Base-by-base conservation (phyloP, 1,140 invertebrate species). In the Pogonus chalceus region DNA sequence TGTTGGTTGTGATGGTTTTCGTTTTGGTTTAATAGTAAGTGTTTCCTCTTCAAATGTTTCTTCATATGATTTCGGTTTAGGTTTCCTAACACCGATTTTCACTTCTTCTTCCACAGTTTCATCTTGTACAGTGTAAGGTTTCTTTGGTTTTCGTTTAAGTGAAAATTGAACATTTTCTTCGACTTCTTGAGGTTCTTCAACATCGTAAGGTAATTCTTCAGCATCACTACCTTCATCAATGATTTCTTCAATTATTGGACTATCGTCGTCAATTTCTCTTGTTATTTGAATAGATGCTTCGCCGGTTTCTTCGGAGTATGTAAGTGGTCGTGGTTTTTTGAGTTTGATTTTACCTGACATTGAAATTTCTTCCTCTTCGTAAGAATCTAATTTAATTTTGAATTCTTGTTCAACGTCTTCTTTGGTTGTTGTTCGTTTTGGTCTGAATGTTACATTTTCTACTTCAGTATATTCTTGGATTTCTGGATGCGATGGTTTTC, bases 401-500 rank as follows among this genome's bases (percentile, higher is more conserved):
- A 90, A 90, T 71, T 89, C 87, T 72, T 90, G 87, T 66, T 90
- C 87, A 4, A 90, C 83, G 63, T 89, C 85, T 72, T 90, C 86
- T 70, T 88, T 86, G 1, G 80, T 84, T 64, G 75, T 79, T 2
- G 79, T 83, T 2, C 65, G 69, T 66, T 79, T 81, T 10, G 85
- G 83, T 60, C 81, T 79, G 69, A 89, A 87, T 16, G 81, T 87
- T 1, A 88, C 84, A 59, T 78, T 81, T 72, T 87, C 83, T 1
- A 79, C 76, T 68, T 86, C 83, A 1, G 80, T 79, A 24, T 83
- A 73, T 72, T 88, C 85, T 31, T 80, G 79, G 57, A 85, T 74
- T 60, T 80, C 75, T 37, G 78, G 74, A 58, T 76, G 68, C 59
- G 73, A 74, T 50, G 74, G 69, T 67, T 79, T 80, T 65, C 76